Evolutionary conservation across 2,888 invertebrate species (phyloP), one percentile per base, ranked within the genome.

Genomic region (Polietes domitor): DNA sequence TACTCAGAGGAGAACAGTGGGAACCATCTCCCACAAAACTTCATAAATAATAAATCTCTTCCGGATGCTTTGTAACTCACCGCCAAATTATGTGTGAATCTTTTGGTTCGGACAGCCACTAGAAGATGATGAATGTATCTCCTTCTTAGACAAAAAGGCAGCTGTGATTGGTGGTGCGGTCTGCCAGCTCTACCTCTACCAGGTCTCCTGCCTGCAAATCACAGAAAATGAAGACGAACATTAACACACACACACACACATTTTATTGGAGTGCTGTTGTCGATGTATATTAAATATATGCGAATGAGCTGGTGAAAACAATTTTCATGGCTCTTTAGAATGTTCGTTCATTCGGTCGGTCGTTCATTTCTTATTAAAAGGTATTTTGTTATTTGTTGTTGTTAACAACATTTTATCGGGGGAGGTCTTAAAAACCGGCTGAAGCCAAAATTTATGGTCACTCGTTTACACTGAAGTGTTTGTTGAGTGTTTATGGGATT

Each of bases 301-400:
- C 2, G n/a, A 41, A 12, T 47, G 15, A 2, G 26, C 2, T 24
- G 24, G 26, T 58, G 58, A 26, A 58, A 58, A 58, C 19, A 24
- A 24, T 19, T 74, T 75, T 32, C 61, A 47, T 43, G 73, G 9
- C 61, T 61, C 47, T 77, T 74, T 26, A 68, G 58, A 28, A 58
- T 41, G 28, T 73, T 77, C 12, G 41, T 77, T 32, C 50, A n/a
- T n/a, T n/a, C n/a, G n/a, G n/a, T n/a, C n/a, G n/a, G n/a, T 77
- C 12, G 41, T 77, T 32, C 50, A 73, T 47, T 50, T 12, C 19
- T 32, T 53, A 76, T 76, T 75, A 75, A 79, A 78, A 74, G 41
- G n/a, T 68, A 12, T 32, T 28, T 63, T 61, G 10, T 43, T 47
- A n/a, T 32, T 50, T 41, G 7, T 19, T 68, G n/a, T 72, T 61